Base-by-base conservation (phyloP, 2,113 vertebrate species). In the Myiozetetes cayanensis region DNA sequence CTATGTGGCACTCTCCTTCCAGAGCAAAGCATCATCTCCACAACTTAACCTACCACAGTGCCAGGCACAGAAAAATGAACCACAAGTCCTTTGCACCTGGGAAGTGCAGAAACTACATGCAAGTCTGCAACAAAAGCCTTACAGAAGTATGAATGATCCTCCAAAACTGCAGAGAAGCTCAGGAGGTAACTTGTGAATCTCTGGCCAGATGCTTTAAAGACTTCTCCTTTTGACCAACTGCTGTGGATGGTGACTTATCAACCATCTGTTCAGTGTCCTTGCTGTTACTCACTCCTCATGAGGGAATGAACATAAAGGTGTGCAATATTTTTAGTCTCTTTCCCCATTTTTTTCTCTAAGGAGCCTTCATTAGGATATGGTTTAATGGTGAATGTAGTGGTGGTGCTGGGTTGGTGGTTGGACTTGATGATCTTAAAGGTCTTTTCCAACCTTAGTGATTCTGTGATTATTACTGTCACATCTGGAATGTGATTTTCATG, bases 21-120 rank as follows among this genome's bases (percentile, higher is more conserved):
- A 75, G 37, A 72, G 23, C n/a, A 66, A 4, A 75, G 37, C 63
- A 84, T 56, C 27, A 33, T 28, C 18, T 18, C 21, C 24, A 50
- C 31, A 59, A 4, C 25, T 28, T 59, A 44, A 39, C 4, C 10
- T 9, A 27, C 4, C 24, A 46, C 14, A 1, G 0, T 27, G 35
- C 31, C n/a, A 56, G 25, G n/a, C 14, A 70, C 35, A 74, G 68
- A 7, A 41, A 27, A 82, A 73, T 24, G 7, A 46, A 8, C 33
- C 44, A 30, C 28, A 70, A 53, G 52, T 23, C n/a, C 33, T 23
- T 62, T 37, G 20, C 9, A n/a, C 12, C 5, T 43, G 33, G 14
- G 27, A 83, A 39, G 17, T 18, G 20, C 53, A 74, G 9, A 21
- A 14, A 65, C 24, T 55, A 31, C 15, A 1, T 27, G 14, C 7